Conservation (phyloP, 2,888 invertebrate species). For the Flexamia atlantica region DNA sequence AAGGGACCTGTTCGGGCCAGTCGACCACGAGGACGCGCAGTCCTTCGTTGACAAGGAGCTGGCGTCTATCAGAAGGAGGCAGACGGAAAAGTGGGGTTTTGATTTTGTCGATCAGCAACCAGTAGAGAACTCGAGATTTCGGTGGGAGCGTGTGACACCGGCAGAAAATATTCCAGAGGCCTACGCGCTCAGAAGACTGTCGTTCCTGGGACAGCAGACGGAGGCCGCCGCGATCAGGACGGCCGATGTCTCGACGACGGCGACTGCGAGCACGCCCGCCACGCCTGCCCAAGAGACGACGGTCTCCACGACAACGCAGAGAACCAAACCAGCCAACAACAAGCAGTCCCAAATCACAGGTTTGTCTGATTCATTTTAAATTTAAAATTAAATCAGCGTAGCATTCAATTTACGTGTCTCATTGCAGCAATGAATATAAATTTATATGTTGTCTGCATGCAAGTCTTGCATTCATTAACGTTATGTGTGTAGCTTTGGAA, state of each 20-base stretch:
- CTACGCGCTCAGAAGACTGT: slow-evolving; percentile 57
- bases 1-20: slow-evolving; percentile 61
- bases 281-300: slow-evolving; percentile 1
- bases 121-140: slow-evolving; percentile 51
- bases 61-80: slow-evolving; percentile 34
- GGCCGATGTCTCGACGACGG: background rate
- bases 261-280: background rate
- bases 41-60: slow-evolving; percentile 59
- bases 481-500: too few relatives aligned
- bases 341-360: slow-evolving; percentile 59
- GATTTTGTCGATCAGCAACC: slow-evolving; percentile 60
- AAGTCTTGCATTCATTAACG: too few relatives aligned
- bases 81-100: slow-evolving; percentile 61
- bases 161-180: slow-evolving; percentile 58
- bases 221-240: background rate
- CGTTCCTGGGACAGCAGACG: slow-evolving; percentile 31
- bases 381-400: too few relatives aligned
- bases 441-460: too few relatives aligned
- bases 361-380: background rate
- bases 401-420: too few relatives aligned
- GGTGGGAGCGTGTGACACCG: slow-evolving; percentile 62
- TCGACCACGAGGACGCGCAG: slow-evolving; percentile 59
- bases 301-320: background rate
- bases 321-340: slow-evolving; percentile 37
- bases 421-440: too few relatives aligned